Base-by-base conservation (phyloP, 2,888 invertebrate species). In the Corbicula japonica region DNA sequence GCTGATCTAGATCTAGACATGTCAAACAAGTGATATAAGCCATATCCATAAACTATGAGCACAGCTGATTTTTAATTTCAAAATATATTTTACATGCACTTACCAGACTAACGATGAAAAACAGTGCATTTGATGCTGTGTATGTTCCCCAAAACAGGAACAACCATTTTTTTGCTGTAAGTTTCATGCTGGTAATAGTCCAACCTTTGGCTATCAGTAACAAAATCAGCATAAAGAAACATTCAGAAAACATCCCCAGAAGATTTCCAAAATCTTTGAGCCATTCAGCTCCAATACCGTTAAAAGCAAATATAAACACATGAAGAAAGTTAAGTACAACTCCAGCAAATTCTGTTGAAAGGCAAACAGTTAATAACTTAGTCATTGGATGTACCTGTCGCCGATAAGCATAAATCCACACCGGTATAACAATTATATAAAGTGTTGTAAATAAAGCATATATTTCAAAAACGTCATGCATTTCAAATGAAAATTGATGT, bases 41-140 rank as follows among this genome's bases (percentile, higher is more conserved):
- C n/a, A n/a, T n/a, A n/a, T n/a, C n/a, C n/a, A n/a, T n/a, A n/a
- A n/a, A n/a, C n/a, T n/a, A n/a, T n/a, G n/a, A n/a, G n/a, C n/a
- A n/a, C n/a, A n/a, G n/a, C n/a, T n/a, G n/a, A n/a, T n/a, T n/a
- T n/a, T n/a, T n/a, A n/a, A n/a, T n/a, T n/a, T n/a, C n/a, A n/a
- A n/a, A n/a, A n/a, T n/a, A n/a, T n/a, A n/a, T n/a, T n/a, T n/a
- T n/a, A n/a, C 32, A 34, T 21, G 18, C 41, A 95, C 96, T 95
- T 94, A 99, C 99, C 95, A 97, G 96, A 94, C 98, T 98, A 98
- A 98, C 98, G 71, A 98, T 96, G 93, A 98, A 99, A 1, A 99
- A 95, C 76, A 98, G 95, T 91, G 98, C 96, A 93, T 98, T 98
- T 38, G 98, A 97, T 74, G 97, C 95, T 61, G 98, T 97, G 92